Conservation (phyloP, 2,113 vertebrate genomes). For the Scytalopus superciliaris region DNA sequence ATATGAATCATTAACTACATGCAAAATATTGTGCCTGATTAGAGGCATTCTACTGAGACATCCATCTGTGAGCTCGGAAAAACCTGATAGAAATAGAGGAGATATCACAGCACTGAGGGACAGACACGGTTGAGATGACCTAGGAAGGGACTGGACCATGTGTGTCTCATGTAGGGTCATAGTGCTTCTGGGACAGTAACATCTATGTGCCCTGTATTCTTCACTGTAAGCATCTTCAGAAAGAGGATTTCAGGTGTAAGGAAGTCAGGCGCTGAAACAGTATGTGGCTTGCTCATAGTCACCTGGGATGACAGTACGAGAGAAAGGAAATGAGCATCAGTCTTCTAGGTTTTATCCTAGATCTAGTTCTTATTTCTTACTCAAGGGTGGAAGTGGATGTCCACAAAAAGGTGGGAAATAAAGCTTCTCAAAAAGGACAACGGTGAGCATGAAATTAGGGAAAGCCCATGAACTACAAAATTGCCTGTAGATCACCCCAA, state of each 20-base stretch:
- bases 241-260: background rate
- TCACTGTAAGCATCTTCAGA: background rate
- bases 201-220: background rate
- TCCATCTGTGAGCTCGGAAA: constrained; percentile 54
- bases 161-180: accelerated
- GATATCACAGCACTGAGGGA: background rate
- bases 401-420: background rate
- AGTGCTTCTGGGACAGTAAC: background rate
- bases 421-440: background rate
- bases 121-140: background rate
- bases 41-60: constrained; percentile 54
- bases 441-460: background rate
- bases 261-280: background rate
- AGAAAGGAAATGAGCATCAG: background rate
- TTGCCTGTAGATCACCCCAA: background rate
- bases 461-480: background rate
- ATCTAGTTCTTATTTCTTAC: background rate
- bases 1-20: constrained; percentile 64
- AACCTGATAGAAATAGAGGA: background rate
- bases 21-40: constrained; percentile 57
- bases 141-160: background rate
- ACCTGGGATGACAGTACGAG: background rate
- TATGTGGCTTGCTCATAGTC: background rate
- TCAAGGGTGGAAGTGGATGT: background rate
- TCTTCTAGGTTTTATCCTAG: background rate